Base-by-base conservation (phyloP, 1,140 invertebrate genomes). In the Drosophila yakuba region DNA sequence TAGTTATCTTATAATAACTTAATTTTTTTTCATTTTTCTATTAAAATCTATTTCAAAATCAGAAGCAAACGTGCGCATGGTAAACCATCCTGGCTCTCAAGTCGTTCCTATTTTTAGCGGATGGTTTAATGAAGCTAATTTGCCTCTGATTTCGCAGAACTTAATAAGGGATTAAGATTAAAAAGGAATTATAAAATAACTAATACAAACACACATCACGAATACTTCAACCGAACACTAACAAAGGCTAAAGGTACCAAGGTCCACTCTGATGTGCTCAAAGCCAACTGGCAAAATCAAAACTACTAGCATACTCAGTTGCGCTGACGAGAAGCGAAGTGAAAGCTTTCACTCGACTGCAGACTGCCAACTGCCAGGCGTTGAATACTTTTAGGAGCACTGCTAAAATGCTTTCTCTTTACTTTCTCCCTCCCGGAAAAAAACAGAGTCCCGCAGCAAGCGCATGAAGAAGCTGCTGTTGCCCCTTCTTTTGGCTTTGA, bases 401-500 rank as follows among this genome's bases (percentile, higher is more conserved):
- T 14, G 12, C 61, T 47, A 17, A 50, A 47, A 36, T 48, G 43
- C 47, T 71, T 71, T 71, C 68, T 43, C 3, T 61, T 72, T 51
- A 50, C 28, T 20, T 64, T 77, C 43, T 51, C 14, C 32, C 89
- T 0, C 32, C 1, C 15, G 14, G 28, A 36, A 35, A 59, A 12
- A 35, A 61, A 73, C 93, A 95, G 91, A 94, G 93, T 93, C 93
- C 8, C 93, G 95, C 52, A 94, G 94, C 20, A 93, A 93, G 58
- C 95, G 94, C 90, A 76, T 96, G 80, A 95, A 94, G 91, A 94
- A 93, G 79, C 92, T 95, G 60, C 75, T 95, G 8, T 60, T 96
- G 12, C 95, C 95, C 20, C 76, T 96, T 8, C 83, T 96, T 3
- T 79, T 96, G 58, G 93, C 93, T 20, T 80, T 96, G 68, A 95